Evolutionary conservation across 2,888 invertebrate species (phyloP).

Genomic region (Diadegma fenestrale): DNA sequence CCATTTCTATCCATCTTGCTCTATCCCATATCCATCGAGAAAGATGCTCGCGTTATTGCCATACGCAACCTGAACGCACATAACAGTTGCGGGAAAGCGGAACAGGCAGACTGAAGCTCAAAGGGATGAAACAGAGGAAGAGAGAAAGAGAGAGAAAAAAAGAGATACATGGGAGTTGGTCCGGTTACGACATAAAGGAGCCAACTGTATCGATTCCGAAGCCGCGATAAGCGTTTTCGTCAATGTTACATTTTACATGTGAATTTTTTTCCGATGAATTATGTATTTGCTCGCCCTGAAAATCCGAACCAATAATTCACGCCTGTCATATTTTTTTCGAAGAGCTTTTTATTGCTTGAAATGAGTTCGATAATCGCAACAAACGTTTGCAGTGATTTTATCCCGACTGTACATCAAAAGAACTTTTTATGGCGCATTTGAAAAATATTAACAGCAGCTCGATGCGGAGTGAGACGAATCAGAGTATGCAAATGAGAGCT

Average conservation of each 20-base stretch:
- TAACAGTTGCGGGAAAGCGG: conserved; percentile 54
- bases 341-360: neutral
- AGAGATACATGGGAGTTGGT: conserved; percentile 19
- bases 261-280: conserved; percentile 8
- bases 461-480: neutral
- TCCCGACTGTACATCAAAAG: neutral
- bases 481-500: neutral
- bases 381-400: neutral
- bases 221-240: conserved; percentile 31
- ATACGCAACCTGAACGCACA: conserved; percentile 59
- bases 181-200: conserved; percentile 30
- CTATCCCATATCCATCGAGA: conserved; percentile 14
- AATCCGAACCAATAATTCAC: neutral
- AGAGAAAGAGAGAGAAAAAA: neutral
- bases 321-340: neutral
- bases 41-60: conserved; percentile 62
- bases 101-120: conserved; percentile 27
- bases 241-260: conserved; percentile 19
- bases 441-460: neutral
- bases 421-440: neutral
- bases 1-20: conserved; percentile 29
- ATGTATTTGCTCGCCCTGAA: neutral
- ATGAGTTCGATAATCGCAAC: neutral
- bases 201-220: conserved; percentile 46
- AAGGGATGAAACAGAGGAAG: conserved; percentile 31